phyloP scores from a whole-genome alignment of 1,140 invertebrate species.

The Ceratoteleas bidentatus region DNA sequence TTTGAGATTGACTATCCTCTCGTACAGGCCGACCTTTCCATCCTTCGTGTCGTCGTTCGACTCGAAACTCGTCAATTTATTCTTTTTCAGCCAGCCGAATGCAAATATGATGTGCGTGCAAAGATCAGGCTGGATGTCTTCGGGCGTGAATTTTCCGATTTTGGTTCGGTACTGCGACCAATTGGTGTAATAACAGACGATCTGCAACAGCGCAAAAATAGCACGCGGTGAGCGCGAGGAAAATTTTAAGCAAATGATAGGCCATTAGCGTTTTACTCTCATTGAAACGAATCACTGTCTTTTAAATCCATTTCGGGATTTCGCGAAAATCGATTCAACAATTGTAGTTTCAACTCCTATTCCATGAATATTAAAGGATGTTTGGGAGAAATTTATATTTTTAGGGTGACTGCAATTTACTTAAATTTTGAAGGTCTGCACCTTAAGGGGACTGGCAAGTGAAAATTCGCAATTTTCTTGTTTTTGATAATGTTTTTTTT shows the following conservation, averaged over 20 bases:
- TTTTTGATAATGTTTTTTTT: too few species aligned
- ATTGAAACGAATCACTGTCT: constrained; percentile 6
- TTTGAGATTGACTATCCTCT: constrained; percentile 90
- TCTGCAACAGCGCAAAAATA: constrained; percentile 77
- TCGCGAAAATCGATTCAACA: not conserved
- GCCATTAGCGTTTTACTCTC: constrained; percentile 11
- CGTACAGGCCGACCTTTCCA: constrained; percentile 94
- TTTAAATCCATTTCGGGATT: constrained; percentile 9
- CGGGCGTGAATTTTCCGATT: constrained; percentile 95
- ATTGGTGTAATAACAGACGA: constrained; percentile 98
- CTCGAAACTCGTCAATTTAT: constrained; percentile 94
- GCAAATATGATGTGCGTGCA: constrained; percentile 98
- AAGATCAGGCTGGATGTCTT: constrained; percentile 96
- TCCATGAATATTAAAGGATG: not conserved
- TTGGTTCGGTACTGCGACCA: constrained; percentile 98
- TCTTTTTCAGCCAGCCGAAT: constrained; percentile 98
- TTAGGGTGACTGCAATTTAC: too few species aligned
- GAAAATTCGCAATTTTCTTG: too few species aligned
- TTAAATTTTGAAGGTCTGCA: too few species aligned
- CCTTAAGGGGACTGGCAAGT: too few species aligned
- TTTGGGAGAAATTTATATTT: too few species aligned
- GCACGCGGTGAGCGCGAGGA: constrained; percentile 19
- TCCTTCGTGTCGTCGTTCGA: constrained; percentile 96
- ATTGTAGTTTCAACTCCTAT: not conserved
- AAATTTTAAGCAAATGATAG: constrained; percentile 22